Evolutionary conservation across 2,797 vertebrate species (phyloP).

Genomic region (Helicolenus hilgendorfi): DNA sequence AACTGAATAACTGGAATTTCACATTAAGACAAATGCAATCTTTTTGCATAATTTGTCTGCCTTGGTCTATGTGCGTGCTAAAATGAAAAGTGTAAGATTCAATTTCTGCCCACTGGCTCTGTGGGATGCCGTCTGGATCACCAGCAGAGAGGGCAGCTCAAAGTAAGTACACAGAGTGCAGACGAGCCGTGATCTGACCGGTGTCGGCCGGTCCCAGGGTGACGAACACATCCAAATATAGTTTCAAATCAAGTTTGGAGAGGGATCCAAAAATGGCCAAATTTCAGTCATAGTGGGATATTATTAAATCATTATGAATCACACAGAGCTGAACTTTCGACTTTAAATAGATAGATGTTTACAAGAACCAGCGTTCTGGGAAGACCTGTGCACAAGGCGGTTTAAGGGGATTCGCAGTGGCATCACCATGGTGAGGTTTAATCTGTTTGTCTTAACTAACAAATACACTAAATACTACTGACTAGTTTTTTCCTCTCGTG

Average conservation of each 20-base stretch:
- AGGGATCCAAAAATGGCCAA: neutral
- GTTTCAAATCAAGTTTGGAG: constrained; percentile 6
- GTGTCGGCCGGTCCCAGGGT: constrained; percentile 9
- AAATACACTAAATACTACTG: neutral
- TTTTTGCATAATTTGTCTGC: constrained; percentile 22
- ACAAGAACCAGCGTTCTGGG: neutral
- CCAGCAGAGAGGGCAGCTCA: constrained; percentile 40
- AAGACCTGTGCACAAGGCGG: neutral
- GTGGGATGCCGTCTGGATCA: constrained; percentile 48
- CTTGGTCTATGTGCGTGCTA: constrained; percentile 22
- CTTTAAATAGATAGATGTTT: neutral
- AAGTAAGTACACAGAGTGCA: constrained; percentile 51
- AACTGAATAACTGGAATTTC: neutral
- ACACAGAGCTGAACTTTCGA: neutral
- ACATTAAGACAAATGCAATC: neutral
- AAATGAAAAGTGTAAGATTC: constrained; percentile 54
- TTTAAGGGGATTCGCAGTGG: neutral
- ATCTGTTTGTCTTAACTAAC: neutral
- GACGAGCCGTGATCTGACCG: constrained; percentile 31
- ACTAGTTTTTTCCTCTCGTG: neutral
- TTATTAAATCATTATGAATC: neutral
- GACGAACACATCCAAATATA: neutral
- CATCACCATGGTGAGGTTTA: neutral
- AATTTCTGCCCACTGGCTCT: constrained; percentile 37
- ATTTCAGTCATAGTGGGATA: neutral